These are phyloP conservation scores for Amorpha juglandis DNA, from an alignment of 2,888 invertebrate species.

Conservation along the genomic window DNA sequence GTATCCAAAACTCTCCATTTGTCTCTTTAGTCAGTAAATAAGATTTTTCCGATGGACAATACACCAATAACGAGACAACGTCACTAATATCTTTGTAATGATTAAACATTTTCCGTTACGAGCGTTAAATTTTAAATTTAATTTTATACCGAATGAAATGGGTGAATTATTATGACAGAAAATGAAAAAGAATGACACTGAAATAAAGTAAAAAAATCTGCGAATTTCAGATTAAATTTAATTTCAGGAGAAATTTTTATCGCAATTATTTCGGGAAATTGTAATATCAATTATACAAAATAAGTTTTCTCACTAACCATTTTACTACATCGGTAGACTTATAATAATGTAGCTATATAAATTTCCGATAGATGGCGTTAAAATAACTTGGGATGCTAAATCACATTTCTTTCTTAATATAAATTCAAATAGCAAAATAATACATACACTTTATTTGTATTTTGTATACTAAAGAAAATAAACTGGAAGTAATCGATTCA, in stretches of 20 bases:
- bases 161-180: not conserved
- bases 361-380: not conserved
- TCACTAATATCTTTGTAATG: constrained; percentile 64
- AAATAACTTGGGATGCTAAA: not conserved
- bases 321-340: no score
- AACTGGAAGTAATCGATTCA: constrained; percentile 10
- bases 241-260: no score
- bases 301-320: no score
- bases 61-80: constrained; percentile 67
- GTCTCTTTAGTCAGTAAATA: constrained; percentile 63
- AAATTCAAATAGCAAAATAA: not conserved
- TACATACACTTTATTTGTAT: not conserved
- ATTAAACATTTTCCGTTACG: constrained; percentile 58
- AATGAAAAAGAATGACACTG: not conserved
- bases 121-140: constrained; percentile 13
- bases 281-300: no score
- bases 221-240: no score
- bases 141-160: not conserved
- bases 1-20: constrained; percentile 69
- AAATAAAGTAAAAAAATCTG: no score
- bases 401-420: not conserved
- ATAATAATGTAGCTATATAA: not conserved
- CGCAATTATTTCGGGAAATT: no score
- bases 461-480: not conserved
- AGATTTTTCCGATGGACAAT: constrained; percentile 61